Evolutionary conservation across 2,113 vertebrate genomes (phyloP).

Genomic region (Trichechus manatus): DNA sequence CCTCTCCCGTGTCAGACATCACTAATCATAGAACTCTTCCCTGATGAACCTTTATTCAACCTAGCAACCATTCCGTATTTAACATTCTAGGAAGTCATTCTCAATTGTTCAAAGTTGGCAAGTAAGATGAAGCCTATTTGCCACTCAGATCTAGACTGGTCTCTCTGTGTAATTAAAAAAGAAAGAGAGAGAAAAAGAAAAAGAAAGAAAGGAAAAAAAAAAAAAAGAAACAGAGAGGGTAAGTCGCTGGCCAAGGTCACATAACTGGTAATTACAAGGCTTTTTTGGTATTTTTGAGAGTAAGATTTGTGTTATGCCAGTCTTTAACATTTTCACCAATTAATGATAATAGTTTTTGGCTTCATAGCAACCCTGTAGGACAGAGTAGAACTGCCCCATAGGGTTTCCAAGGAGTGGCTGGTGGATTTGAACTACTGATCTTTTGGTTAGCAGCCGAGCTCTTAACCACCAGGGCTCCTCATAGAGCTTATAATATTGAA

Average conservation of each 20-base stretch:
- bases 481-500: constrained; percentile 1
- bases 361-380: too few species aligned
- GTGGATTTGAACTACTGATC: too few species aligned
- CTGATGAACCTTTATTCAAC: background rate
- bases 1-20: background rate
- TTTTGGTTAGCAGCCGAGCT: too few species aligned
- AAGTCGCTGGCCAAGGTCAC: background rate
- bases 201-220: background rate
- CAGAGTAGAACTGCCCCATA: too few species aligned
- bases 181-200: too few species aligned
- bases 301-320: background rate
- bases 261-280: background rate
- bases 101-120: background rate
- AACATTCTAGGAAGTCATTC: background rate
- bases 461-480: too few species aligned
- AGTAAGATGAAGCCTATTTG: constrained; percentile 27
- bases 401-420: too few species aligned
- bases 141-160: background rate
- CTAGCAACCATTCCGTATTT: background rate
- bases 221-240: background rate
- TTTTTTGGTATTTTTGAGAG: background rate
- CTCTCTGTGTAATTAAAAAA: background rate
- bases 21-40: constrained; percentile 10
- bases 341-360: background rate
- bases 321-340: constrained; percentile 25